Conservation (phyloP, 2,113 vertebrate genomes). For the Gallinago undulata region DNA sequence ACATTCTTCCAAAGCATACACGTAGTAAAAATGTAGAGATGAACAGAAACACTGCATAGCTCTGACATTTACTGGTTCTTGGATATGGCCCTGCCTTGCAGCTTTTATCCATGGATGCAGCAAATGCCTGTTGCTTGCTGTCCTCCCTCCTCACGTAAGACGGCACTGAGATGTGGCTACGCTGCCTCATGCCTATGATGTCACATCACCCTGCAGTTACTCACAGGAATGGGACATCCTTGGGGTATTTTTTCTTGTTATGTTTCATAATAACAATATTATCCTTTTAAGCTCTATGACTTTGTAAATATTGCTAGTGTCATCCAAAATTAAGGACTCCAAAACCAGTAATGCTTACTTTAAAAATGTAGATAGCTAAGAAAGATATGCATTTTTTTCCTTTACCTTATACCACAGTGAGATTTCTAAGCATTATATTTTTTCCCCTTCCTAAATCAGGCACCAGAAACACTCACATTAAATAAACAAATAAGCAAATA, state of each 20-base stretch:
- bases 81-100: neutral
- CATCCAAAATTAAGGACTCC: neutral
- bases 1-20: neutral
- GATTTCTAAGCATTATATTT: neutral
- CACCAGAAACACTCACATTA: neutral
- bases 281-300: neutral
- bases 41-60: neutral
- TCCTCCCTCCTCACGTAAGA: neutral
- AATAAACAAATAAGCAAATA: conserved; percentile 3
- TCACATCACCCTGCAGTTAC: neutral
- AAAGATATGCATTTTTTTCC: neutral
- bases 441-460: neutral
- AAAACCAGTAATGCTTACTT: neutral
- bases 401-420: neutral
- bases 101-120: neutral
- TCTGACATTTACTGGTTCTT: neutral
- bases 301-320: neutral
- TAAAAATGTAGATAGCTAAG: neutral
- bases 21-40: neutral
- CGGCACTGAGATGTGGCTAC: fast-evolving
- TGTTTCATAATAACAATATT: neutral
- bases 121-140: neutral
- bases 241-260: neutral
- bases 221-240: neutral
- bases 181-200: neutral